phyloP scores from a whole-genome alignment of 2,797 vertebrate species.

The Catostomus latipinnis region DNA sequence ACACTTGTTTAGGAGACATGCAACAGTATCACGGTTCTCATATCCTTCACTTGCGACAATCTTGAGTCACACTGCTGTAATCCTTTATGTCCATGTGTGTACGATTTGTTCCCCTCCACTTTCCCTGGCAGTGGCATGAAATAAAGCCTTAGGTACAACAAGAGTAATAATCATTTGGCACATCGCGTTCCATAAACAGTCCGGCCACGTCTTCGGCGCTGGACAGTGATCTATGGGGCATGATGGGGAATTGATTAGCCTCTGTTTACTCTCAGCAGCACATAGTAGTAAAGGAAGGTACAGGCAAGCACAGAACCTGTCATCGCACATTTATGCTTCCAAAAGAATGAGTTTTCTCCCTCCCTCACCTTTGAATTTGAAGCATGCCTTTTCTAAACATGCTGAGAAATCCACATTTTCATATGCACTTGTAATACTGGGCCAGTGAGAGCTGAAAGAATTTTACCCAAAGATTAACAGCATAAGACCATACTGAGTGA shows the following conservation, averaged over 20 bases:
- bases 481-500: no score
- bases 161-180: constrained; percentile 40
- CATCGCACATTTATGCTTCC: constrained; percentile 44
- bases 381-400: constrained; percentile 54
- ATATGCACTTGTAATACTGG: constrained; percentile 51
- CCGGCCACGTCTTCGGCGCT: constrained; percentile 52
- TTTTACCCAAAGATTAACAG: not conserved
- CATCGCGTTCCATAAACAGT: constrained; percentile 43
- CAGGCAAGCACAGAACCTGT: constrained; percentile 36
- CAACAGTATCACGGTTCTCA: no score
- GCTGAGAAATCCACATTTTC: constrained; percentile 48
- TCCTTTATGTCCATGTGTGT: constrained; percentile 46
- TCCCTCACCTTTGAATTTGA: constrained; percentile 45
- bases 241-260: constrained; percentile 62
- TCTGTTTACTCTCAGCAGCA: constrained; percentile 49
- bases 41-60: not conserved
- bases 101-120: constrained; percentile 20
- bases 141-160: constrained; percentile 42
- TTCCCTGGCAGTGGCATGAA: constrained; percentile 38
- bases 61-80: constrained; percentile 27
- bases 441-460: constrained; percentile 27
- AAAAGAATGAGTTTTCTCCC: no score
- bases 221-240: constrained; percentile 62
- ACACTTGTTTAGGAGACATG: no score
- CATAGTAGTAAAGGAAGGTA: constrained; percentile 34